Conservation (phyloP, 1,140 invertebrate genomes). For the Nephila pilipes region DNA sequence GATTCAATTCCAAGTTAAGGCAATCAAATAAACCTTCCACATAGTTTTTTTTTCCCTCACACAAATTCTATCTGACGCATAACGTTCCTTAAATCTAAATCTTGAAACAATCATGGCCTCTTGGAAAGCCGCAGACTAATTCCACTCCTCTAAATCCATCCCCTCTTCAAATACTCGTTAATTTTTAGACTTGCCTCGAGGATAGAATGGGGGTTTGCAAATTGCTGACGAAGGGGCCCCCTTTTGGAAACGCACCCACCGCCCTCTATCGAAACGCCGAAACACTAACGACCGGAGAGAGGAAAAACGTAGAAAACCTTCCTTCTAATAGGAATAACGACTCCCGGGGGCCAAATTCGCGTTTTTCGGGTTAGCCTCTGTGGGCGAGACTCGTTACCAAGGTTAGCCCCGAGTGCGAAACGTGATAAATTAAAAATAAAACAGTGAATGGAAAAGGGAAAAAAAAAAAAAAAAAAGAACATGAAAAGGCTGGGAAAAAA, state of each 20-base stretch:
- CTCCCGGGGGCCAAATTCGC: slow-evolving; percentile 51
- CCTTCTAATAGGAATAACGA: slow-evolving; percentile 71
- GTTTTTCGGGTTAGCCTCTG: slow-evolving; percentile 44
- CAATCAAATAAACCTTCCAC: not conserved
- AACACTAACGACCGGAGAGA: slow-evolving; percentile 44
- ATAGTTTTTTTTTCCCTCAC: too few species aligned
- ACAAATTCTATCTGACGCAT: too few species aligned
- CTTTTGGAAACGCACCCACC: slow-evolving; percentile 18
- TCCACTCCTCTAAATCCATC: not conserved
- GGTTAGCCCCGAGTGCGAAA: slow-evolving; percentile 37
- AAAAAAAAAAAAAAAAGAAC: not conserved
- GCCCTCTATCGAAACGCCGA: slow-evolving; percentile 56
- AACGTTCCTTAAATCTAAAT: not conserved
- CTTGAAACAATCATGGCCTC: not conserved
- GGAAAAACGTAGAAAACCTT: not conserved
- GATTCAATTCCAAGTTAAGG: not conserved
- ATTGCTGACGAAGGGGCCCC: slow-evolving; percentile 56
- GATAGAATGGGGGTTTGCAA: slow-evolving; percentile 13
- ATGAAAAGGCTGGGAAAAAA: not conserved
- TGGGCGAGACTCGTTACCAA: slow-evolving; percentile 48
- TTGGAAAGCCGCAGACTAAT: not conserved
- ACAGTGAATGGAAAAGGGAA: not conserved
- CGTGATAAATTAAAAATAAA: slow-evolving; percentile 67
- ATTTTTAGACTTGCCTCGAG: slow-evolving; percentile 60
- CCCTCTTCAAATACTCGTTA: slow-evolving; percentile 64